These are phyloP conservation scores for Suncus etruscus DNA, from an alignment of 2,113 vertebrate genomes.

Conservation along the genomic window DNA sequence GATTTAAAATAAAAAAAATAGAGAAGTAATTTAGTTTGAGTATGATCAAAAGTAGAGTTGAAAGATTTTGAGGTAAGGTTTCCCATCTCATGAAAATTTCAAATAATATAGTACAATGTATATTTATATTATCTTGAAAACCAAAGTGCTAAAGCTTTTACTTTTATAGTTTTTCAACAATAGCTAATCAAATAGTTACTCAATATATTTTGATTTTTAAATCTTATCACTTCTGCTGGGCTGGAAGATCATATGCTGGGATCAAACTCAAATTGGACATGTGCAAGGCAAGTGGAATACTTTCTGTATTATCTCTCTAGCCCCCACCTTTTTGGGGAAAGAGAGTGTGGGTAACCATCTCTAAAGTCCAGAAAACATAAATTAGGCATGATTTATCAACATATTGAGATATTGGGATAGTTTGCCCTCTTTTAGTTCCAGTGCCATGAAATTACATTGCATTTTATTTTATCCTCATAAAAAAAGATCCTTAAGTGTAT, in stretches of 20 bases:
- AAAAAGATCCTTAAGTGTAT: neutral
- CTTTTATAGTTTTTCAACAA: conserved; percentile 16
- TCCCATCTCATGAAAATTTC: conserved; percentile 30
- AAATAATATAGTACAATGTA: neutral
- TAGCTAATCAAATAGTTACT: neutral
- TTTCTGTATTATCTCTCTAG: too few relatives aligned
- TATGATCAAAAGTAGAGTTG: neutral
- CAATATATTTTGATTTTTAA: conserved; percentile 38
- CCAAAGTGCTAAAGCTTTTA: neutral
- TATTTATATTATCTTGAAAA: neutral
- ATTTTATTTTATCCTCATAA: neutral
- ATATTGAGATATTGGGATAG: neutral
- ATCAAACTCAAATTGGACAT: too few relatives aligned
- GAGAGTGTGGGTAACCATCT: neutral
- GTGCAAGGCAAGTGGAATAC: too few relatives aligned
- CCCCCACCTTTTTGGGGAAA: too few relatives aligned
- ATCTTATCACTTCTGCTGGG: neutral
- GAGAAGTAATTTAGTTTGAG: neutral
- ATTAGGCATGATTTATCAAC: neutral
- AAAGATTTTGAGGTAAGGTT: conserved; percentile 27
- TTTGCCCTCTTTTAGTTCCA: neutral
- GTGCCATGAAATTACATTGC: neutral
- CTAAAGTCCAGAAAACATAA: conserved; percentile 44
- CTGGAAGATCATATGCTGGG: too few relatives aligned
- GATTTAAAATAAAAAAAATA: neutral